Evolutionary conservation across 2,888 invertebrate species (phyloP), one percentile per base, ranked within the genome.

Genomic region (Tenthredo livida): DNA sequence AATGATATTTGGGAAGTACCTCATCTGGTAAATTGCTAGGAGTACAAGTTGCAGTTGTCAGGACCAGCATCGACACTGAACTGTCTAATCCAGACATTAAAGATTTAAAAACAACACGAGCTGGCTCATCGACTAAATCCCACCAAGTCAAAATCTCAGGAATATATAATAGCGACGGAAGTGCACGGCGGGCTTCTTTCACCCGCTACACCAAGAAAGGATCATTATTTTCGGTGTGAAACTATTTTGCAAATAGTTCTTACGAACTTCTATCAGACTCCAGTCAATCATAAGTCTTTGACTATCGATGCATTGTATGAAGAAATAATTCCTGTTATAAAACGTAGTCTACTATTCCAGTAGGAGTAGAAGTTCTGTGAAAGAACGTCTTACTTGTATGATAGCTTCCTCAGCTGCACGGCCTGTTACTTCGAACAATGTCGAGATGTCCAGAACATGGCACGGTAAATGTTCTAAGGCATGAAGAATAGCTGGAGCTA

Each of bases 401-500:
- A 97, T 95, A 21, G 97, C 95, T 93, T 98, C 97, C 91, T 98
- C 97, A 21, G 96, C 96, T 0, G 96, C 95, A 88, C 96, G 95
- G 3, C 95, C 95, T 9, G 95, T 94, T 86, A 96, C 95, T 40
- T 95, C 95, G 90, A 95, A 96, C 83, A 97, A 91, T 0, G 96
- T 94, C 4, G 96, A 94, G 84, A 97, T 94, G 90, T 96, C 96
- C 84, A 97, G 93, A 58, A 96, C 95, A 90, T 96, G 95, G 58
- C 96, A 95, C 33, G 96, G 95, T 88, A 96, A 95, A 88, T 95
- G 96, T 91, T 98, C 98, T 90, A 98, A 94, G 70, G 94, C 94
- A 87, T 97, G 96, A 9, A 98, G 94, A 84, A 98, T 90, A 0
- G 97, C 98, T 1, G 98, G 97, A 40, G 96, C 97, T 43, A 98